phyloP scores from a whole-genome alignment of 2,797 vertebrate genomes.

The Falco rusticolus region DNA sequence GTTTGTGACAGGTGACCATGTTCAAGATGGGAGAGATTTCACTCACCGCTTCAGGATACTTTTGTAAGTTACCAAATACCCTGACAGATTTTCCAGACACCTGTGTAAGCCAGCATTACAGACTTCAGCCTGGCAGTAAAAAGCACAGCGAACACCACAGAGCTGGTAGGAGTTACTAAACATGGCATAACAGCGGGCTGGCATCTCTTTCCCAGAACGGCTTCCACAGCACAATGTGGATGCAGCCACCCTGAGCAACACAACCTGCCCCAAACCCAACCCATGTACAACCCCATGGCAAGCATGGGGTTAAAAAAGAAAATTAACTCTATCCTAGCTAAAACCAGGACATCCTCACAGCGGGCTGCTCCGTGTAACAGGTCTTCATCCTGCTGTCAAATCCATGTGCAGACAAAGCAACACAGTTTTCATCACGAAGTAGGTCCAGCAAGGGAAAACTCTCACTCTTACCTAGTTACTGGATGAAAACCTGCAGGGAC shows the following conservation, averaged over 20 bases:
- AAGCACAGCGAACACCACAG: rapidly evolving
- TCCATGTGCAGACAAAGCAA: background rate
- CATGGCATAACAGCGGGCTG: background rate
- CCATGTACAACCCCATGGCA: rapidly evolving
- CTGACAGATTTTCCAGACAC: background rate
- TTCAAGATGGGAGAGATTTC: background rate
- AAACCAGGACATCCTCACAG: background rate
- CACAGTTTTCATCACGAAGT: background rate
- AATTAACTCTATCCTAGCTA: too few species aligned
- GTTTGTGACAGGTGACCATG: background rate
- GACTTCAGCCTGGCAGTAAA: background rate
- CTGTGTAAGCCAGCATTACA: rapidly evolving
- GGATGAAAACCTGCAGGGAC: background rate
- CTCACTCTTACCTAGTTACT: background rate
- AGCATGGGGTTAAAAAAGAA: background rate
- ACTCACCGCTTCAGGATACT: background rate
- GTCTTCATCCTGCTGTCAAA: background rate
- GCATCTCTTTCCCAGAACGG: background rate
- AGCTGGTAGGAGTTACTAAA: background rate
- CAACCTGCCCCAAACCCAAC: background rate
- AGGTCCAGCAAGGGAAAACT: background rate
- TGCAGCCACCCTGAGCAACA: background rate
- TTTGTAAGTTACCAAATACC: background rate
- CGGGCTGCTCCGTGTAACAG: background rate
- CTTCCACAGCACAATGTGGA: background rate